These are phyloP conservation scores for Anthonomus grandis DNA, from an alignment of 1,140 invertebrate species.

Conservation along the genomic window DNA sequence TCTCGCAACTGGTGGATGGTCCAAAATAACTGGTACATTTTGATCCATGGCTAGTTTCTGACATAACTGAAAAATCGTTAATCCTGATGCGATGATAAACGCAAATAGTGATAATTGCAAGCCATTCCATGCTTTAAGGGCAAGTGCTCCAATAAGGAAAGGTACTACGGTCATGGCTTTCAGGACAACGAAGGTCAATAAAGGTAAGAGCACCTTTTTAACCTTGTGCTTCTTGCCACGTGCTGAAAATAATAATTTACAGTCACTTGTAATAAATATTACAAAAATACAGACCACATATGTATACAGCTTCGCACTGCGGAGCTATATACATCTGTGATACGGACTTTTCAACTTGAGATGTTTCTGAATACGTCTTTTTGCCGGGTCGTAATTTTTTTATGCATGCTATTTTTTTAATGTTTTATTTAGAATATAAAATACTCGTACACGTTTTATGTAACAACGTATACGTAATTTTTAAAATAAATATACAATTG, in stretches of 20 bases:
- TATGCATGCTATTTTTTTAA: too few relatives aligned
- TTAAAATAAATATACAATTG: too few relatives aligned
- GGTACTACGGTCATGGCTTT: conserved; percentile 83
- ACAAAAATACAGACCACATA: too few relatives aligned
- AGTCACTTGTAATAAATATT: too few relatives aligned
- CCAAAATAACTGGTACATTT: conserved; percentile 66
- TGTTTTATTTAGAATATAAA: too few relatives aligned
- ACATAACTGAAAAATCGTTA: conserved; percentile 83
- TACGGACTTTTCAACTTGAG: too few relatives aligned
- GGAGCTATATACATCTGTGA: too few relatives aligned
- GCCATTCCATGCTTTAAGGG: conserved; percentile 82
- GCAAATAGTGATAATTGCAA: conserved; percentile 83
- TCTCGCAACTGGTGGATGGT: conserved; percentile 50
- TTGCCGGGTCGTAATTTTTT: too few relatives aligned
- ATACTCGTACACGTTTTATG: too few relatives aligned
- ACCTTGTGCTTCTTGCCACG: conserved; percentile 76
- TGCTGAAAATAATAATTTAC: conserved; percentile 35
- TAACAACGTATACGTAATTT: too few relatives aligned
- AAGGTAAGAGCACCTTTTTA: conserved; percentile 80
- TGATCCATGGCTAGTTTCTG: conserved; percentile 79
- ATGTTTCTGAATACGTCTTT: too few relatives aligned
- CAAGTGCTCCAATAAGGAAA: conserved; percentile 75
- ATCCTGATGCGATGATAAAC: conserved; percentile 75
- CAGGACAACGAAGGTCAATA: conserved; percentile 76
- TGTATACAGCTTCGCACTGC: too few relatives aligned